Evolutionary conservation across 2,113 vertebrate genomes (phyloP).

Genomic region (Gopherus evgoodei): DNA sequence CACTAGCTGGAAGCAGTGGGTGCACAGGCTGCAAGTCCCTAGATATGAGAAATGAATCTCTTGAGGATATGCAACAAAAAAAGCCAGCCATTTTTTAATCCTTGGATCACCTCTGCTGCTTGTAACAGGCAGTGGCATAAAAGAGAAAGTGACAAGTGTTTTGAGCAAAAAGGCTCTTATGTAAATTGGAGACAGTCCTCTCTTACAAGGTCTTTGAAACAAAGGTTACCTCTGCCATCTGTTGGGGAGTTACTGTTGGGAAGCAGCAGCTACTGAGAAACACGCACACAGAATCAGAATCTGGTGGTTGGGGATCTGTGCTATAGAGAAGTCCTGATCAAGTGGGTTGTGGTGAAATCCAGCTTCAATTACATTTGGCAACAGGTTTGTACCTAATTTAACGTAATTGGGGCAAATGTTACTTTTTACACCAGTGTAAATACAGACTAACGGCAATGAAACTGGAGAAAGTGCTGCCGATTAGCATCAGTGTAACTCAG

Average conservation of each 20-base stretch:
- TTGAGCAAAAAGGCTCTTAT: background rate
- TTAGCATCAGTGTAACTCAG: background rate
- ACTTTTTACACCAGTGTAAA: background rate
- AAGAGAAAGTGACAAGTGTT: background rate
- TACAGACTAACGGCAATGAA: background rate
- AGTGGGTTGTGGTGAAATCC: background rate
- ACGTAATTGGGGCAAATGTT: background rate
- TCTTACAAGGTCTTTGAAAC: background rate
- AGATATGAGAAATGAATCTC: background rate
- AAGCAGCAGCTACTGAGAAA: background rate
- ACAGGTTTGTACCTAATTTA: background rate
- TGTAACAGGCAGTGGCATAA: background rate
- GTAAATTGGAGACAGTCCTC: background rate
- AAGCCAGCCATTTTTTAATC: background rate
- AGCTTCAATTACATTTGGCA: background rate
- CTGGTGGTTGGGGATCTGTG: background rate
- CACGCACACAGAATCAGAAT: background rate
- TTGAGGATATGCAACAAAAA: background rate
- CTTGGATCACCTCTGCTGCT: background rate
- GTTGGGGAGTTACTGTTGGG: background rate
- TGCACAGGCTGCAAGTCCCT: background rate
- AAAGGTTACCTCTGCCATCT: conserved; percentile 45
- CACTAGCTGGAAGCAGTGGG: background rate
- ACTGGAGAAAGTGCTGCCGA: background rate
- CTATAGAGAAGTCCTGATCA: background rate